A percentile compares a stretch with the other conserved stretches of the same genome.
These are phyloP conservation scores for Liodrosophila aerea DNA, from an alignment of 2,888 invertebrate genomes.

Conservation along the genomic window DNA sequence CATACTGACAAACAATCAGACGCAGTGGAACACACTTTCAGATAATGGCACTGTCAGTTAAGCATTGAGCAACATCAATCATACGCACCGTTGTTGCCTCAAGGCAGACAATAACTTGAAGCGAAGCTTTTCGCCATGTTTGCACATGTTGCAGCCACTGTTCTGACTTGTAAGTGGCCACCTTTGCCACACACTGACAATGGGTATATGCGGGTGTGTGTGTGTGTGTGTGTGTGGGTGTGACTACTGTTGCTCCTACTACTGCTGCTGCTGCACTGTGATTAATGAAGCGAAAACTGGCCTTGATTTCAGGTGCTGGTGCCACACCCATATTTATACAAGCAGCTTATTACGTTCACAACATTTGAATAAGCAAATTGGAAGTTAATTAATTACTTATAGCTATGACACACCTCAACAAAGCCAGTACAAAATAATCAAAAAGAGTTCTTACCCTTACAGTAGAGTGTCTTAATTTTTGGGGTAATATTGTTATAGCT, in stretches of 20 bases:
- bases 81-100: conserved; percentile 59
- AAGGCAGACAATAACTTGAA: conserved; percentile 45
- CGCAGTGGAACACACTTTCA: conserved; percentile 20
- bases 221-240: conserved; percentile 8
- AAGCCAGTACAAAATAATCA: conserved; percentile 10
- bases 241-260: conserved; percentile 31
- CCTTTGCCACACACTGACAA: conserved; percentile 26
- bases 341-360: conserved; percentile 24
- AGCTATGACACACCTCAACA: conserved; percentile 5
- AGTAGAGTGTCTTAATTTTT: no score
- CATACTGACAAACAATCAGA: neutral
- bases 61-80: conserved; percentile 66
- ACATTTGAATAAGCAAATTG: conserved; percentile 33
- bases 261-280: conserved; percentile 35
- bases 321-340: conserved; percentile 36
- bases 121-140: conserved; percentile 12
- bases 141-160: conserved; percentile 40
- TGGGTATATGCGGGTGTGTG: neutral
- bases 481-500: no score
- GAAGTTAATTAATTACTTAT: conserved; percentile 43
- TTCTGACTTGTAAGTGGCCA: conserved; percentile 34
- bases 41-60: conserved; percentile 64
- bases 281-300: conserved; percentile 58
- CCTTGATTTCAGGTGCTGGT: conserved; percentile 54
- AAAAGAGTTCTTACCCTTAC: conserved; percentile 5